Base-by-base conservation (phyloP, 1,140 invertebrate species). In the Drosophila sechellia region DNA sequence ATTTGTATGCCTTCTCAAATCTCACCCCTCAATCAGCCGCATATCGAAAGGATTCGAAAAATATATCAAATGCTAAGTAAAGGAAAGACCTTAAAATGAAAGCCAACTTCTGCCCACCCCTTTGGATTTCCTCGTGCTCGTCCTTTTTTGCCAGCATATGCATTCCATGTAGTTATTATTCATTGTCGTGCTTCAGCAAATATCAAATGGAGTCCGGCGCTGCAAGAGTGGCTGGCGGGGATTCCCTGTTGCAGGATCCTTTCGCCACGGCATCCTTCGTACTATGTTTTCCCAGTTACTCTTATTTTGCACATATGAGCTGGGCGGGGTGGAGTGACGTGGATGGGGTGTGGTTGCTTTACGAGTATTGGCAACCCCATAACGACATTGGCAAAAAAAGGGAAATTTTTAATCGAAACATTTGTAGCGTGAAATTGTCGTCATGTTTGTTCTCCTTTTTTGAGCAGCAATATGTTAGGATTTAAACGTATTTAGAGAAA, bases 381-480 rank as follows among this genome's bases (percentile, higher is more conserved):
- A 60, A 77, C 61, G 61, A 50, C 59, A 63, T 68, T 22, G 61
- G 34, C 73, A 55, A 65, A 65, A 64, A 31, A 54, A 27, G 39
- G 27, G 39, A 43, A 54, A 64, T 71, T 75, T 81, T 87, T 86
- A 86, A 86, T 86, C 81, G 83, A 81, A 85, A 83, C 81, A 86
- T 86, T 86, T 86, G 83, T 86, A 68, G 83, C 81, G 81, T 86
- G 83, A 86, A 86, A 86, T 86, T 87, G 81, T 76, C 81, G 57
- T 87, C 83, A 54, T 76, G 60, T 76, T 76, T 76, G 72, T 37
- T n/a, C 43, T 70, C 35, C 35, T 63, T 50, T 74, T 77, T 60
- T 75, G 75, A 76, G 71, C 68, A 63, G 55, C 81, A 86, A 86
- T 87, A 87, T 86, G 83, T 71, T 86, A 50, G 65, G 77, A 87